These are phyloP conservation scores for Scartelaos histophorus DNA, from an alignment of 2,113 vertebrate species.

Conservation along the genomic window DNA sequence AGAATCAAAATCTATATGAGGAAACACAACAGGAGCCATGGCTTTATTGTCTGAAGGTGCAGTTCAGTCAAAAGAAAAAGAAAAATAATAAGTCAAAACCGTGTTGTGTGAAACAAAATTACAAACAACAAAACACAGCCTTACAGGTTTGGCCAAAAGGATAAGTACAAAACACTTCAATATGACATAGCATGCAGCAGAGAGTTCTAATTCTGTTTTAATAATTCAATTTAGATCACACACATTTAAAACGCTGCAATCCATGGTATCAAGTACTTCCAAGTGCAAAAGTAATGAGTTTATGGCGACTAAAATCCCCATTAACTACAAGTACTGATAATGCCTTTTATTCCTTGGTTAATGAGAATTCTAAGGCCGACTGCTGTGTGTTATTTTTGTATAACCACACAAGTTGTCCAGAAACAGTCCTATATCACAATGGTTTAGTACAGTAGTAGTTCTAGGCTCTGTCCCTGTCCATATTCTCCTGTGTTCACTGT, in stretches of 20 bases:
- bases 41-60: slow-evolving; percentile 68
- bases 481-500: no score
- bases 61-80: slow-evolving; percentile 48
- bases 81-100: not conserved
- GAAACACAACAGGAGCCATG: slow-evolving; percentile 60
- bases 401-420: no score
- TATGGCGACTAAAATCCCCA: not conserved
- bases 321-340: not conserved
- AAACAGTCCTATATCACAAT: no score
- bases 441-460: no score
- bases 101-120: not conserved
- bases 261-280: not conserved
- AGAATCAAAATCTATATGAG: slow-evolving; percentile 60
- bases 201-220: not conserved
- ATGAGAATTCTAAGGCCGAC: no score
- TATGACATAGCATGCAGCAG: not conserved
- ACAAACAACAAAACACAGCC: not conserved
- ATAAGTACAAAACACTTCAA: not conserved
- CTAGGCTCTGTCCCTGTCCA: no score
- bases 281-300: not conserved
- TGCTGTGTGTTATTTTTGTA: no score
- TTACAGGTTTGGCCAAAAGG: not conserved
- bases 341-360: not conserved
- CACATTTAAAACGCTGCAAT: not conserved
- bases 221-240: not conserved